phyloP scores from a whole-genome alignment of 1,140 invertebrate species.

The Acyrthosiphon pisum region DNA sequence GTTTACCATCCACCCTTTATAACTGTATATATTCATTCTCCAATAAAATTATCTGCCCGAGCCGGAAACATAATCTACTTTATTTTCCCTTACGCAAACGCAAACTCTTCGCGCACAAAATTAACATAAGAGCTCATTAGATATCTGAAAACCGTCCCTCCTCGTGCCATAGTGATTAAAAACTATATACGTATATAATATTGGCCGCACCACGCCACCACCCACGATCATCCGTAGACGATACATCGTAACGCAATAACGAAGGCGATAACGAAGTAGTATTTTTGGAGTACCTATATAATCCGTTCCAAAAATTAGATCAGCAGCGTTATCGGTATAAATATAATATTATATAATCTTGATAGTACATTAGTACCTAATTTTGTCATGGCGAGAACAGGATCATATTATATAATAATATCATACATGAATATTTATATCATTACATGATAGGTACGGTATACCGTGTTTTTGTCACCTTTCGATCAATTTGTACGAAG shows the following conservation, averaged over 20 bases:
- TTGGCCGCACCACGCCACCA: not conserved
- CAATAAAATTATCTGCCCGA: not conserved
- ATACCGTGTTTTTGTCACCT: no score
- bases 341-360: not conserved
- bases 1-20: slow-evolving; percentile 6
- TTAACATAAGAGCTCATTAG: slow-evolving; percentile 37
- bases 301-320: not conserved
- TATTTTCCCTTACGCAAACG: slow-evolving; percentile 8
- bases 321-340: not conserved
- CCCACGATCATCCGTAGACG: not conserved
- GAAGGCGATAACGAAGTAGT: not conserved
- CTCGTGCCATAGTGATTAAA: not conserved
- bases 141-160: not conserved
- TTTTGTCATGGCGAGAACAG: not conserved
- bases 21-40: not conserved
- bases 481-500: no score
- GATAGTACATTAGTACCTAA: not conserved
- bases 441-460: no score
- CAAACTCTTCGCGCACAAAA: not conserved
- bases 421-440: no score
- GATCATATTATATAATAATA: not conserved
- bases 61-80: slow-evolving; percentile 24
- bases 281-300: not conserved
- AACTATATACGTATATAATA: not conserved
- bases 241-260: not conserved